Evolutionary conservation across 2,888 invertebrate species (phyloP).

Genomic region (Ichneumoninae sp.): DNA sequence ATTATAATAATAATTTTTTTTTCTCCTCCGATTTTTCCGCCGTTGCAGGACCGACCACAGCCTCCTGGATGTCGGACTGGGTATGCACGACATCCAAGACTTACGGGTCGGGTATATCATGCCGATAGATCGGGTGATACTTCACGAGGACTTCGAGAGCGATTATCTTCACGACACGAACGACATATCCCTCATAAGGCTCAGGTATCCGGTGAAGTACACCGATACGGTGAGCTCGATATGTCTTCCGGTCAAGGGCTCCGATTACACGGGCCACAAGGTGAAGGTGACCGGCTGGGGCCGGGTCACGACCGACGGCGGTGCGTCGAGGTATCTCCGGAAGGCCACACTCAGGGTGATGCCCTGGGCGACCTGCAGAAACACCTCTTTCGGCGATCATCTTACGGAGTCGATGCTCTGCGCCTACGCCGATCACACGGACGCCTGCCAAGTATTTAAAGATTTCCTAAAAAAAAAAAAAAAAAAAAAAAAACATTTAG

Average conservation of each 20-base stretch:
- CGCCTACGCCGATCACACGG: slow-evolving; percentile 87
- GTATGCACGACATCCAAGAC: slow-evolving; percentile 84
- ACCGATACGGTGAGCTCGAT: slow-evolving; percentile 84
- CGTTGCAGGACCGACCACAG: slow-evolving; percentile 60
- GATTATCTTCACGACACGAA: slow-evolving; percentile 86
- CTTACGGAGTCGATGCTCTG: slow-evolving; percentile 87
- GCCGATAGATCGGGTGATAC: slow-evolving; percentile 82
- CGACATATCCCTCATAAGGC: slow-evolving; percentile 86
- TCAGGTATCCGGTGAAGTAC: slow-evolving; percentile 84
- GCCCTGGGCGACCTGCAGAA: slow-evolving; percentile 83
- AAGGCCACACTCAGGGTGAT: slow-evolving; percentile 85
- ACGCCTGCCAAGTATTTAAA: slow-evolving; percentile 87
- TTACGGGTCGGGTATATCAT: slow-evolving; percentile 82
- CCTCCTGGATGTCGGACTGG: slow-evolving; percentile 84
- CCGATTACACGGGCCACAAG: slow-evolving; percentile 83
- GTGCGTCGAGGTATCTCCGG: slow-evolving; percentile 84
- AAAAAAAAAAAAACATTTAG: background rate
- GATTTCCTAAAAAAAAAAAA: background rate
- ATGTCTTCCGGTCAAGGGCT: slow-evolving; percentile 85
- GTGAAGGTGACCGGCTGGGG: slow-evolving; percentile 87
- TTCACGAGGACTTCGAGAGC: slow-evolving; percentile 85
- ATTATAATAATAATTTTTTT: background rate
- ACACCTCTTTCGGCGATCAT: slow-evolving; percentile 79
- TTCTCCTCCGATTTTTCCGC: background rate
- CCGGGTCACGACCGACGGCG: slow-evolving; percentile 77